These are phyloP conservation scores for Ostrea edulis DNA, from an alignment of 1,140 invertebrate species.

Conservation along the genomic window DNA sequence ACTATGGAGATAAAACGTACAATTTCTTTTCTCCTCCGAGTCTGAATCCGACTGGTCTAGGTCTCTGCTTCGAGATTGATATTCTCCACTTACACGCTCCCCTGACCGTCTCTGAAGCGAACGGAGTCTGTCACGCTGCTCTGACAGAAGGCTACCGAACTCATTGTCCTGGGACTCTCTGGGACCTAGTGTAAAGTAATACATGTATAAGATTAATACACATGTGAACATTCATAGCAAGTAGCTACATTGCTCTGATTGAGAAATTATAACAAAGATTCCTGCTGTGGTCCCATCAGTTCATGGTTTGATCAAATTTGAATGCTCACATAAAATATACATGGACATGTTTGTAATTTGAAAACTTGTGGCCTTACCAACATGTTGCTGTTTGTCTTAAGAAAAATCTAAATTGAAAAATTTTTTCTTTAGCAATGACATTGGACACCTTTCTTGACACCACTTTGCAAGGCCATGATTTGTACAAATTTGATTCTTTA, in stretches of 20 bases:
- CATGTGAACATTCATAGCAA: not conserved
- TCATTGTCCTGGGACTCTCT: not conserved
- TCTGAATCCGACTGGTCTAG: constrained; percentile 13
- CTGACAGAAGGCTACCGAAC: not conserved
- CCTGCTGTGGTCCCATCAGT: not conserved
- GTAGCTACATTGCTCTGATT: not conserved
- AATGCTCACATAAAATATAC: not conserved
- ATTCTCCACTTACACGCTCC: not conserved
- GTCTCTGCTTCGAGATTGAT: not conserved
- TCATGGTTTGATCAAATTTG: not conserved
- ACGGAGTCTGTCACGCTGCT: not conserved
- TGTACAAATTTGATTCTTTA: too few species aligned
- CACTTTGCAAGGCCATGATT: too few species aligned
- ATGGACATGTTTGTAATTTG: not conserved
- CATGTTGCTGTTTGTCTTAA: not conserved
- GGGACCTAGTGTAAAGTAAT: not conserved
- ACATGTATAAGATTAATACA: not conserved
- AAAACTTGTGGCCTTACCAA: not conserved
- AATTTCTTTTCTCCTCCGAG: constrained; percentile 30
- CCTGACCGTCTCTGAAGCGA: not conserved
- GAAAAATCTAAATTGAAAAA: too few species aligned
- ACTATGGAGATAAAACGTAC: not conserved
- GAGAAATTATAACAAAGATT: not conserved
- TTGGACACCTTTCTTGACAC: too few species aligned
- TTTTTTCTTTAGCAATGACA: too few species aligned